A percentile compares a stretch with the other conserved stretches of the same genome.
These are phyloP conservation scores for Sipha maydis DNA, from an alignment of 2,888 invertebrate species.

Conservation along the genomic window DNA sequence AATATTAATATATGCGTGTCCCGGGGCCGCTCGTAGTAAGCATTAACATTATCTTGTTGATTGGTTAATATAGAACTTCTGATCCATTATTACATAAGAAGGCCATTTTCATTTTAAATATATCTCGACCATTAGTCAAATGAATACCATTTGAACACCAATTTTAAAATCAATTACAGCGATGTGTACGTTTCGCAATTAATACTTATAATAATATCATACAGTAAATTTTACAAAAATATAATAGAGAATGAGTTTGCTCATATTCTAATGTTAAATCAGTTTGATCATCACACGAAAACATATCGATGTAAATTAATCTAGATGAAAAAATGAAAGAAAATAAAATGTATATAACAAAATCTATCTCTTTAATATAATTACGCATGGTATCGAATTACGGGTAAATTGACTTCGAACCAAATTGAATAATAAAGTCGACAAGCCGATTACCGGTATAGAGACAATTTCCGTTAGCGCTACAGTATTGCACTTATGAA, in stretches of 20 bases:
- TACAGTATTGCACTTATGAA: constrained; percentile 19
- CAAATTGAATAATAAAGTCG: constrained; percentile 50
- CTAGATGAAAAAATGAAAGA: background rate
- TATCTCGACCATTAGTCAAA: background rate
- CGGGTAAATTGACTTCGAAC: constrained; percentile 14
- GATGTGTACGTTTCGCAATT: background rate
- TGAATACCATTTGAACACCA: background rate
- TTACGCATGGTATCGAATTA: background rate
- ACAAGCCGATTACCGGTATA: constrained; percentile 52
- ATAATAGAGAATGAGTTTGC: background rate
- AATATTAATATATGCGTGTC: background rate
- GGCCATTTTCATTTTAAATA: background rate
- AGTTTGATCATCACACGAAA: background rate
- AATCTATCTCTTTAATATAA: background rate
- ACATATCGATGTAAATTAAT: background rate
- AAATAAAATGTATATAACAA: background rate
- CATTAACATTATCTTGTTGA: background rate
- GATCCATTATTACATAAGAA: background rate
- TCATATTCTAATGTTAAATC: background rate
- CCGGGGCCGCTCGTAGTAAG: background rate
- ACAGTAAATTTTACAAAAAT: background rate
- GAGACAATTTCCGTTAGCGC: constrained; percentile 37
- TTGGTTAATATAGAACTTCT: constrained; percentile 13
- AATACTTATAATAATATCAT: background rate
- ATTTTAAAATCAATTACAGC: background rate